A percentile compares a stretch with the other conserved stretches of the same genome.
Evolutionary conservation across 2,888 invertebrate species (phyloP).

Genomic region (Leucoma salicis): DNA sequence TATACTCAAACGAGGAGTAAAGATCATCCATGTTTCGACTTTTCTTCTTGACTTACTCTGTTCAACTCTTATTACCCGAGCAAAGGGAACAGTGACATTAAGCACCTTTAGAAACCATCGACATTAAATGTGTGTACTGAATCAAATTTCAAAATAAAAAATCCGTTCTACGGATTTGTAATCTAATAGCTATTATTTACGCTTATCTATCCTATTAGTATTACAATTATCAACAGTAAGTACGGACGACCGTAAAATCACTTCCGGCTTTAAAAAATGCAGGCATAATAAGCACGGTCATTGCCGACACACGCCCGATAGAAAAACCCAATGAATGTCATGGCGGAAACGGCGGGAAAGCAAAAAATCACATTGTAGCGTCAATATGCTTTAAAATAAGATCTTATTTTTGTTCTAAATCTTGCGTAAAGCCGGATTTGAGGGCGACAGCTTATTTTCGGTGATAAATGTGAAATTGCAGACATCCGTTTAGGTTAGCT

Average conservation of each 20-base stretch:
- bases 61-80: too few relatives aligned
- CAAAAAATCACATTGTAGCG: constrained; percentile 26
- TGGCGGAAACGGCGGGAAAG: constrained; percentile 33
- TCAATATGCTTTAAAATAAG: constrained; percentile 26
- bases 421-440: constrained; percentile 44
- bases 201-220: constrained; percentile 1
- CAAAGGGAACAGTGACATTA: too few relatives aligned
- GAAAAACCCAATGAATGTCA: constrained; percentile 27
- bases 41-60: too few relatives aligned
- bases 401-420: constrained; percentile 34
- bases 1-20: too few relatives aligned
- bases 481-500: constrained; percentile 41
- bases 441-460: constrained; percentile 42
- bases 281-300: constrained; percentile 27
- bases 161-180: not conserved
- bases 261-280: constrained; percentile 13
- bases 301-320: constrained; percentile 33
- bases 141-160: not conserved
- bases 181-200: not conserved
- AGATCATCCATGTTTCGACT: too few relatives aligned
- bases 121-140: too few relatives aligned
- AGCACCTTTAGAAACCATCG: too few relatives aligned
- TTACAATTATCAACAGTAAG: not conserved
- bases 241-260: constrained; percentile 19
- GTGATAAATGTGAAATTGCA: constrained; percentile 42